Conservation (phyloP, 2,113 vertebrate species). For the Microtus oregoni region DNA sequence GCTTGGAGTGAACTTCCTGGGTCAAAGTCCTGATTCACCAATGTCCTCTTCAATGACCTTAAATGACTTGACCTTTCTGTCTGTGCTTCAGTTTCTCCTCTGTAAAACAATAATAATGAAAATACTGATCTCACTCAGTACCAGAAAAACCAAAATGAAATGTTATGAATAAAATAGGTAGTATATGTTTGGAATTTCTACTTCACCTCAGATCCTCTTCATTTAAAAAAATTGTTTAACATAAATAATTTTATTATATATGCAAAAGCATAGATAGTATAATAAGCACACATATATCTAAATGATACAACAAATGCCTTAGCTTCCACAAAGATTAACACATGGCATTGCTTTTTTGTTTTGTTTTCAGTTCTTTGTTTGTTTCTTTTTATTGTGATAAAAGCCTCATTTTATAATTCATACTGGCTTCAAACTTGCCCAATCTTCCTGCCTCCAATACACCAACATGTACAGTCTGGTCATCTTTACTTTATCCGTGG, state of each 20-base stretch:
- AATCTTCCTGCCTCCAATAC: neutral
- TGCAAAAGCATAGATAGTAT: neutral
- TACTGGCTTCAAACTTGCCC: neutral
- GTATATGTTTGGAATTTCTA: neutral
- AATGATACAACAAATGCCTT: neutral
- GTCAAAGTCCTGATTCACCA: neutral
- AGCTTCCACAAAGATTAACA: neutral
- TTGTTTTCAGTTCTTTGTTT: neutral
- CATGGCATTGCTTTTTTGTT: neutral
- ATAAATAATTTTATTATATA: neutral
- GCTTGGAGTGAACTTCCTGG: neutral
- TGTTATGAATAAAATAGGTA: neutral
- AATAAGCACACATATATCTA: neutral
- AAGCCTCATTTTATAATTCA: neutral
- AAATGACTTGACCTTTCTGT: neutral
- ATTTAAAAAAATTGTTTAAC: neutral
- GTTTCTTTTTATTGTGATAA: neutral
- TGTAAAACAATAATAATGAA: neutral
- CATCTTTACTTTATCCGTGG: neutral
- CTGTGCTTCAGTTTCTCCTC: neutral
- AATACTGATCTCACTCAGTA: neutral
- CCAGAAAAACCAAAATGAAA: conserved; percentile 7
- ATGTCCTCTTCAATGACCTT: neutral
- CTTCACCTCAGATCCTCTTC: neutral
- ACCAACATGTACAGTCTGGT: neutral